A percentile compares a stretch with the other conserved stretches of the same genome.
Evolutionary conservation across 2,113 vertebrate genomes (phyloP).

Genomic region (Pavo muticus): DNA sequence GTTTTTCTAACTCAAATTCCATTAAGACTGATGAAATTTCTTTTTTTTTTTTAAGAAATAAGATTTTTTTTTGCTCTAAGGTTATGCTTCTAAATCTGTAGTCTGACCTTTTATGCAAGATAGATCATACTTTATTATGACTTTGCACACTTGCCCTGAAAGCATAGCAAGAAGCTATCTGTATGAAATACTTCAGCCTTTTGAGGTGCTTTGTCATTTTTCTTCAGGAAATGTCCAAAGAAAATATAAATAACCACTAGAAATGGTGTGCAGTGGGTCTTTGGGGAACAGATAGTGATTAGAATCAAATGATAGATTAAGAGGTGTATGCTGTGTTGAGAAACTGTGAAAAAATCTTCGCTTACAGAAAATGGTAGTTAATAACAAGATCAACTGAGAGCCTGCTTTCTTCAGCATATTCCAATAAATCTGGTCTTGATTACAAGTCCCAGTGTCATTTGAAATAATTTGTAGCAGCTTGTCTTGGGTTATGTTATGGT

Average conservation of each 20-base stretch:
- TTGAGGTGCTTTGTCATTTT: neutral
- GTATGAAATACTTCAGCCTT: neutral
- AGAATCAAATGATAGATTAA: neutral
- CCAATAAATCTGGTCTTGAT: neutral
- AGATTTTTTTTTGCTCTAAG: neutral
- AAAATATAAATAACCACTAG: neutral
- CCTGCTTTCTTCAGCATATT: neutral
- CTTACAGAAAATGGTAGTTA: neutral
- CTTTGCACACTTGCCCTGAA: neutral
- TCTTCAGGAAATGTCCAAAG: neutral
- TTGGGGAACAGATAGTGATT: neutral
- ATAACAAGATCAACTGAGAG: neutral
- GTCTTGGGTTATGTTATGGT: neutral
- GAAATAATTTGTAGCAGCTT: neutral
- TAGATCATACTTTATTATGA: neutral
- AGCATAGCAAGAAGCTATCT: neutral
- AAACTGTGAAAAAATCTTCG: neutral
- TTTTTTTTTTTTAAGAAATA: neutral
- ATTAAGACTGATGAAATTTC: neutral
- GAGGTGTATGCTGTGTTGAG: neutral
- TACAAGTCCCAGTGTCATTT: neutral
- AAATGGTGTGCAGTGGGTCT: neutral
- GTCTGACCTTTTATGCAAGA: neutral
- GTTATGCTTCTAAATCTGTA: neutral
- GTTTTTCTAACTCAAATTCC: neutral